Evolutionary conservation across 2,888 invertebrate genomes (phyloP), one percentile per base, ranked within the genome.

Genomic region (Gandaritis pyraliata): DNA sequence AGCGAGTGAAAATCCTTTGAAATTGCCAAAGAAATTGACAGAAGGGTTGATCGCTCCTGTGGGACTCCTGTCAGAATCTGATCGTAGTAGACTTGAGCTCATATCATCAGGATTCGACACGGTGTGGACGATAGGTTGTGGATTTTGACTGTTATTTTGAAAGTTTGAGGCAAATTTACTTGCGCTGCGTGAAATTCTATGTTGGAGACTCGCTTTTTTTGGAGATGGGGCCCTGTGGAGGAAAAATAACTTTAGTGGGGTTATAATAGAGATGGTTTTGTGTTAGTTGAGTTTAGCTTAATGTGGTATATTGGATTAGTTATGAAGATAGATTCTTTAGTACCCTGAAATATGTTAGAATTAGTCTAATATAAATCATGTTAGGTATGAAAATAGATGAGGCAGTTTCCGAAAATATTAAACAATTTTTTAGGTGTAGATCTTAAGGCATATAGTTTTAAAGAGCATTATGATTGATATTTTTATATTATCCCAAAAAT

Each of bases 1-100:
- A 0, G 94, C 93, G 47, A 97, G 92, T 0, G 96, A 95, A 84
- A 97, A 97, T 0, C 97, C 97, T 85, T 96, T 96, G 88, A 97
- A 97, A 75, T 97, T 96, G 0, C 97, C 97, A 82, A 97, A 97
- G 87, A 97, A 95, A 75, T 95, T 95, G 63, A 93, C 86, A 36
- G 93, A 81, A 48, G 93, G 90, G 70, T 90, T 91, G 1, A 91
- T 73, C 49, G 88, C 86, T 0, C 92, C 90, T 13, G 92, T 81
- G 0, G 93, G 93, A 16, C 89, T 91, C 15, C 86, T 70, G 36
- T 86, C 93, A 0, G 93, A 89, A 57, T 94, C 93, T 12, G 92
- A 91, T 58, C 94, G 92, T 0, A 95, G 85, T 0, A 95, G 83
- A 6, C 95, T 95, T 13, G 95, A 95, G 81, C 95, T 94, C 94